Percentiles rank a stretch among this genome's conserved stretches.
phyloP scores from a whole-genome alignment of 2,113 vertebrate species.

The Anser brachyrhynchus region DNA sequence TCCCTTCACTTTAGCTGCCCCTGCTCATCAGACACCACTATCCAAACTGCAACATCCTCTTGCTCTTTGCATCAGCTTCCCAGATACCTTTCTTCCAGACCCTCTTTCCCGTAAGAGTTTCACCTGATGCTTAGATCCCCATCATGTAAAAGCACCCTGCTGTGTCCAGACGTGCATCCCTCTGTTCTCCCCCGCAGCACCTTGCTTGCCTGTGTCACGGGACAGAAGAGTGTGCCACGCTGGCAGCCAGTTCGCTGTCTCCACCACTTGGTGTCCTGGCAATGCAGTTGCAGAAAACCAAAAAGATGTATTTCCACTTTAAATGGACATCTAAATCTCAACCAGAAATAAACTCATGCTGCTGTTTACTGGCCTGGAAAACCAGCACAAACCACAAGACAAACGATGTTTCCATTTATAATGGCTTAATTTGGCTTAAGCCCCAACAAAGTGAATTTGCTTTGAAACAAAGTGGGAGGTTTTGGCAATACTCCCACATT shows the following conservation, averaged over 20 bases:
- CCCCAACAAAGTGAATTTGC: neutral
- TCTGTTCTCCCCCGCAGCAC: too few species aligned
- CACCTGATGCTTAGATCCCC: too few species aligned
- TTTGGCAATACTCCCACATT: neutral
- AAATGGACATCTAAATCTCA: neutral
- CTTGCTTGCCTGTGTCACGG: neutral
- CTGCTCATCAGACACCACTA: neutral
- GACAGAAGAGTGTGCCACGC: neutral
- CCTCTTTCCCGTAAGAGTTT: neutral
- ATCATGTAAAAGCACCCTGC: neutral
- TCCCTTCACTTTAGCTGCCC: neutral
- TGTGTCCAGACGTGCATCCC: too few species aligned
- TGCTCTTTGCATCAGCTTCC: accelerated
- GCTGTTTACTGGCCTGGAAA: neutral
- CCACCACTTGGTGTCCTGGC: too few species aligned
- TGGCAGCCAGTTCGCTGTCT: too few species aligned
- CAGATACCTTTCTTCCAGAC: neutral
- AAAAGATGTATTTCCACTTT: neutral
- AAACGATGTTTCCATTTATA: neutral
- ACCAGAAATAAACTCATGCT: neutral
- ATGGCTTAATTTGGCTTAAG: neutral
- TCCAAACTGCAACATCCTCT: neutral
- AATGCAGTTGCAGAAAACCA: neutral
- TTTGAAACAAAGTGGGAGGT: neutral
- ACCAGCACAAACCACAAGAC: neutral